Base-by-base conservation (phyloP, 2,797 vertebrate genomes). In the Tapera naevia region DNA sequence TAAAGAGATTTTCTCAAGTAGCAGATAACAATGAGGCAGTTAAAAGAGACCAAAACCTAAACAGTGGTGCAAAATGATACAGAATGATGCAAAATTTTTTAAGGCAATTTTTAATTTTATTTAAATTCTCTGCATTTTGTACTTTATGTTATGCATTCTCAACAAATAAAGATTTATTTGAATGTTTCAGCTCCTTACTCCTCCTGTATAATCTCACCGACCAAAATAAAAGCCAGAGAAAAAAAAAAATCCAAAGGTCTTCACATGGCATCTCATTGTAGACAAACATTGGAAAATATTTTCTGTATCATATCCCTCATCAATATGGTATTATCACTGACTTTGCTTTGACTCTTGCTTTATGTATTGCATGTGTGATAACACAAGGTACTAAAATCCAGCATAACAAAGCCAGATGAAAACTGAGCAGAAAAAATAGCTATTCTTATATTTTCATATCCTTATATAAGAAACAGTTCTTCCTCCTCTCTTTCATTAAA, bases 51-150 rank as follows among this genome's bases (percentile, higher is more conserved):
- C n/a, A n/a, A n/a, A n/a, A n/a, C n/a, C n/a, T n/a, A 70, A 74
- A n/a, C n/a, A n/a, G n/a, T n/a, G n/a, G n/a, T n/a, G n/a, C 33
- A 2, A 2, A 27, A 41, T 11, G 33, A 66, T 50, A 1, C 1
- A 17, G 6, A 56, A 37, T 5, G 3, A 72, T 41, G 22, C 3
- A 79, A 65, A 88, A 39, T 0, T 32, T 57, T 66, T 90, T 45
- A 45, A 45, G 17, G 5, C 1, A 53, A 24, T 45, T 64, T 78
- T 64, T 30, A 1, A 11, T 85, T 91, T 48, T 67, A 10, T 80
- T 78, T 85, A 33, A 1, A 18, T 80, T 62, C 4, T 2, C 12
- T 73, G 24, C 15, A n/a, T 85, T 75, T 19, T 9, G 10, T 14
- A 5, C 5, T 66, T 14, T 24, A 32, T 1, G 4, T 2, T 81